These are phyloP conservation scores for Idaea straminata DNA, from an alignment of 2,888 invertebrate species.

Conservation along the genomic window DNA sequence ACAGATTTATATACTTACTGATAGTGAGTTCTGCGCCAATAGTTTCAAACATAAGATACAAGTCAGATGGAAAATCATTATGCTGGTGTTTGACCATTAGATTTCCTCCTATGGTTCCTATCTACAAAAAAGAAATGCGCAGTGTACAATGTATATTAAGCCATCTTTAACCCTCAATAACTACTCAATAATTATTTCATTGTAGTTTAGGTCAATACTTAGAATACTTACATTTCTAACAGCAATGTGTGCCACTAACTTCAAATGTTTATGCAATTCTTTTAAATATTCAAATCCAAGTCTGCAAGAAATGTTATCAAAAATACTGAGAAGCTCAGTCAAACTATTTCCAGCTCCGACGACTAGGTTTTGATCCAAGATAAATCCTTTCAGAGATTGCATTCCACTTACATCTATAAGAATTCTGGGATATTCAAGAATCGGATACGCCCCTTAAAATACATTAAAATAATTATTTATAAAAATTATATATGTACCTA, in stretches of 20 bases:
- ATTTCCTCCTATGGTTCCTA: conserved; percentile 85
- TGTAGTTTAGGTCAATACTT: too few relatives aligned
- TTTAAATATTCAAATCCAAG: conserved; percentile 76
- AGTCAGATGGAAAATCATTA: conserved; percentile 85
- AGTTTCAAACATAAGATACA: conserved; percentile 77
- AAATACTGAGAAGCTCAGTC: conserved; percentile 63
- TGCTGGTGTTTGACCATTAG: conserved; percentile 84
- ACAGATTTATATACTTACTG: conserved; percentile 34
- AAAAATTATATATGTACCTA: too few relatives aligned
- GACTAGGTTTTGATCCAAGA: conserved; percentile 57
- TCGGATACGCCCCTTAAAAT: conserved; percentile 57
- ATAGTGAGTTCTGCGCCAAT: conserved; percentile 50
- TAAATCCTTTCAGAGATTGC: conserved; percentile 49
- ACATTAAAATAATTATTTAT: too few relatives aligned
- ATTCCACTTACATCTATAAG: conserved; percentile 62
- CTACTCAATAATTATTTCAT: too few relatives aligned
- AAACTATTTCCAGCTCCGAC: conserved; percentile 62
- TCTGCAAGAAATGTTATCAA: conserved; percentile 42
- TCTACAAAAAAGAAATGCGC: conserved; percentile 48
- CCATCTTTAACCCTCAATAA: too few relatives aligned
- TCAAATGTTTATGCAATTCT: conserved; percentile 82
- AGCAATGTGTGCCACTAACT: conserved; percentile 85
- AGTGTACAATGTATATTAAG: too few relatives aligned
- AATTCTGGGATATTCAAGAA: conserved; percentile 51
- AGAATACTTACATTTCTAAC: conserved; percentile 83